Conservation (phyloP, 2,888 invertebrate genomes). For the Chaitophorus viminalis region DNA sequence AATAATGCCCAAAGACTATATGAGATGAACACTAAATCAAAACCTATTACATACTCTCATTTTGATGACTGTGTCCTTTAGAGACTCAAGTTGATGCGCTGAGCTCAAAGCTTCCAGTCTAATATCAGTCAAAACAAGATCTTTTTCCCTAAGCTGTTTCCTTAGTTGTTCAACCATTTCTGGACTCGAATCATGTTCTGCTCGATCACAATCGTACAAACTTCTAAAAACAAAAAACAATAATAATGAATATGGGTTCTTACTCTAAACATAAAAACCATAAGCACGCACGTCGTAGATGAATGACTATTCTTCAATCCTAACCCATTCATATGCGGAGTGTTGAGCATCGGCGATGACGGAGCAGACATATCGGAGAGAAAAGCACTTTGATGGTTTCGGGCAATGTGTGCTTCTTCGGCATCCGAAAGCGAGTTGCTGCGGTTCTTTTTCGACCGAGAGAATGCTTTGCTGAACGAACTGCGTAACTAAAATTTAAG, state of each 20-base stretch:
- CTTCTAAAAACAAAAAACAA: conserved; percentile 27
- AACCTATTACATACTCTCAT: conserved; percentile 80
- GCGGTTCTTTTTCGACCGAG: conserved; percentile 76
- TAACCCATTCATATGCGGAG: conserved; percentile 65
- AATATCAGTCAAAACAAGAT: conserved; percentile 95
- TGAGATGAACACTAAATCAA: not conserved
- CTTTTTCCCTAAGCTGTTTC: conserved; percentile 93
- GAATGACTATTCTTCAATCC: conserved; percentile 68
- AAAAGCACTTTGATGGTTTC: conserved; percentile 41
- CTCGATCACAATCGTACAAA: conserved; percentile 62
- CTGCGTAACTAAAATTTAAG: conserved; percentile 78
- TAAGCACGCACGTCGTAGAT: conserved; percentile 69
- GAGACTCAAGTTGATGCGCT: conserved; percentile 94
- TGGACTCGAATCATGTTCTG: conserved; percentile 64
- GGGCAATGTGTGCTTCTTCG: conserved; percentile 68
- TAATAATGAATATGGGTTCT: not conserved
- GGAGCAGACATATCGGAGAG: conserved; percentile 70
- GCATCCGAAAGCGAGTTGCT: conserved; percentile 69
- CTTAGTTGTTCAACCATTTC: conserved; percentile 82
- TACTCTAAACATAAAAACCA: not conserved
- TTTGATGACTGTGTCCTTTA: conserved; percentile 95
- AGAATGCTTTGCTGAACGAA: conserved; percentile 98
- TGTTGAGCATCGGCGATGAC: conserved; percentile 70
- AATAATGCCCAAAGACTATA: not conserved
- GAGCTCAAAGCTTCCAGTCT: conserved; percentile 95